These are phyloP conservation scores for Colistium nudipinnis DNA, from an alignment of 2,113 vertebrate genomes.

Conservation along the genomic window DNA sequence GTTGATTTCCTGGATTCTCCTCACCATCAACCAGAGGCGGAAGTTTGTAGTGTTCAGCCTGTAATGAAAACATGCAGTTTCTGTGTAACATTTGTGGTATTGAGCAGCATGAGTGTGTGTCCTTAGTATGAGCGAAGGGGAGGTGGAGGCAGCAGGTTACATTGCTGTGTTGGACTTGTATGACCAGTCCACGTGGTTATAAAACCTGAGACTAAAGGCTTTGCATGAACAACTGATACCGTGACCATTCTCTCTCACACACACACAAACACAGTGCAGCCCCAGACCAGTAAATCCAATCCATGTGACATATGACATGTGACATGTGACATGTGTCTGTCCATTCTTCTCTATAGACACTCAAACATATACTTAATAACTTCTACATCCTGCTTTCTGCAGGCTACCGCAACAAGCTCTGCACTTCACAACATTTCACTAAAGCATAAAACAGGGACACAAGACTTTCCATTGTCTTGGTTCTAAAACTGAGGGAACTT, in stretches of 20 bases:
- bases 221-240: neutral
- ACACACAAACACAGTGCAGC: neutral
- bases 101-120: neutral
- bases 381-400: no score
- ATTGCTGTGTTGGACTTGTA: neutral
- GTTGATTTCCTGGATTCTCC: neutral
- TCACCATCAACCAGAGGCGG: neutral
- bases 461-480: neutral
- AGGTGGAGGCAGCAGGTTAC: neutral
- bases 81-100: neutral
- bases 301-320: conserved; percentile 37
- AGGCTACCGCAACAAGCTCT: neutral
- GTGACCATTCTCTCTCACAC: no score
- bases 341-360: neutral
- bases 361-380: neutral
- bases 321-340: conserved; percentile 7
- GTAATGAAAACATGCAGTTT: neutral
- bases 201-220: conserved; percentile 16
- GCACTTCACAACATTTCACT: neutral
- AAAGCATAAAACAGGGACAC: neutral
- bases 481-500: neutral
- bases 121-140: no score
- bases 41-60: no score
- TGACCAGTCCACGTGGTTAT: neutral
- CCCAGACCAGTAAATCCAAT: conserved; percentile 18